Percentiles rank a stretch among this genome's conserved stretches.
phyloP scores from a whole-genome alignment of 2,797 vertebrate species.

The Eupleurogrammus muticus region DNA sequence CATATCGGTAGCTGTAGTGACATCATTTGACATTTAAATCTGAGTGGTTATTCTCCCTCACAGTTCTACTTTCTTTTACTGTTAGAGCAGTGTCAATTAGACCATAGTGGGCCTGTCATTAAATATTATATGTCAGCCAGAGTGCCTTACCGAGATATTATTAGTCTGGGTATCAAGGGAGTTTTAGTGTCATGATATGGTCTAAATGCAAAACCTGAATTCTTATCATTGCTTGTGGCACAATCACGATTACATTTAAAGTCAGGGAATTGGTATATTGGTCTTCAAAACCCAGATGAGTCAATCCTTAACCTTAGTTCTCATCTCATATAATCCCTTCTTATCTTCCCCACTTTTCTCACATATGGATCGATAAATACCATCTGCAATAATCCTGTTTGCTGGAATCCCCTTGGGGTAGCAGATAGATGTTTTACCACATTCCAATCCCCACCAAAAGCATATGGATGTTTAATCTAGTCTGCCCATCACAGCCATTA shows the following conservation, averaged over 20 bases:
- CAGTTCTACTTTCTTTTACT: neutral
- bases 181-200: neutral
- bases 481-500: neutral
- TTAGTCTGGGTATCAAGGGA: neutral
- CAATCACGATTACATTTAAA: neutral
- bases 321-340: constrained; percentile 16
- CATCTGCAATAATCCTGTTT: constrained; percentile 46
- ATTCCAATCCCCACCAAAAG: constrained; percentile 3
- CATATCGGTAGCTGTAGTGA: constrained; percentile 20
- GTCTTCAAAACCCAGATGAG: constrained; percentile 24
- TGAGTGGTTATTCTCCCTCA: constrained; percentile 1
- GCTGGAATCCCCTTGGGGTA: constrained; percentile 5
- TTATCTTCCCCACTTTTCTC: constrained; percentile 8
- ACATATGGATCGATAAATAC: constrained; percentile 49
- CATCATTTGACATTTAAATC: constrained; percentile 50
- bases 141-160: neutral
- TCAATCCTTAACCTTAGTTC: constrained; percentile 42
- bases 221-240: neutral
- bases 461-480: neutral
- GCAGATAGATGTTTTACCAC: constrained; percentile 12
- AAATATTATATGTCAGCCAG: constrained; percentile 6
- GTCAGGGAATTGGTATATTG: constrained; percentile 4
- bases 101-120: neutral
- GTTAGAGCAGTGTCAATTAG: neutral
- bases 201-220: neutral